Percentiles rank a stretch among this genome's conserved stretches.
phyloP scores from a whole-genome alignment of 1,140 invertebrate genomes.

The Anthonomus grandis region DNA sequence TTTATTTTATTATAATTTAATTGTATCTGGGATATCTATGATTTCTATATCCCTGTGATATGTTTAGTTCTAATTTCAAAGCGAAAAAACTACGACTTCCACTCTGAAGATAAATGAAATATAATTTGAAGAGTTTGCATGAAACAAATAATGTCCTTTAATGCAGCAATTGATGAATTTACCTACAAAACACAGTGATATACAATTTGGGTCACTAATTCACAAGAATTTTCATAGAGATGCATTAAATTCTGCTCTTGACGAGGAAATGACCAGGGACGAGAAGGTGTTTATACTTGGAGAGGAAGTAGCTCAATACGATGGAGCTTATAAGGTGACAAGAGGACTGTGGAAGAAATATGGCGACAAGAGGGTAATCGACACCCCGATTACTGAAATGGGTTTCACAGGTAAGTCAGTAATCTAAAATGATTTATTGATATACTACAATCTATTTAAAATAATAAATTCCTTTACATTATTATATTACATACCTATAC shows the following conservation, averaged over 20 bases:
- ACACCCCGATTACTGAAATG: constrained; percentile 98
- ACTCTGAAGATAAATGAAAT: too few species aligned
- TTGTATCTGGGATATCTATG: too few species aligned
- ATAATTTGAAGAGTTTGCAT: too few species aligned
- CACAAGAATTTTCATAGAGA: constrained; percentile 63
- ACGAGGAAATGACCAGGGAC: constrained; percentile 96
- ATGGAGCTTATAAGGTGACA: constrained; percentile 95
- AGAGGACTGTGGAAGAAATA: constrained; percentile 98
- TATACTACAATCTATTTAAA: too few species aligned
- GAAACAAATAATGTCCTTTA: too few species aligned
- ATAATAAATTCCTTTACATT: too few species aligned
- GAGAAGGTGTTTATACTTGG: constrained; percentile 93
- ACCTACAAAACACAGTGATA: background rate
- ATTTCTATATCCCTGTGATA: background rate
- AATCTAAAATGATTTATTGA: too few species aligned
- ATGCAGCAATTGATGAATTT: background rate
- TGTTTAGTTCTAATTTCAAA: background rate
- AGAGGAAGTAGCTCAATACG: constrained; percentile 96
- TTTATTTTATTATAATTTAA: too few species aligned
- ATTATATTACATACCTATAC: too few species aligned
- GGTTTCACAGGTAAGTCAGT: constrained; percentile 78
- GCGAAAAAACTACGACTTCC: too few species aligned
- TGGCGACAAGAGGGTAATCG: constrained; percentile 94
- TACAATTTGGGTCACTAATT: background rate
- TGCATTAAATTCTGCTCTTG: constrained; percentile 93